Conservation (phyloP, 1,140 invertebrate genomes). For the Meloidogyne exigua region DNA sequence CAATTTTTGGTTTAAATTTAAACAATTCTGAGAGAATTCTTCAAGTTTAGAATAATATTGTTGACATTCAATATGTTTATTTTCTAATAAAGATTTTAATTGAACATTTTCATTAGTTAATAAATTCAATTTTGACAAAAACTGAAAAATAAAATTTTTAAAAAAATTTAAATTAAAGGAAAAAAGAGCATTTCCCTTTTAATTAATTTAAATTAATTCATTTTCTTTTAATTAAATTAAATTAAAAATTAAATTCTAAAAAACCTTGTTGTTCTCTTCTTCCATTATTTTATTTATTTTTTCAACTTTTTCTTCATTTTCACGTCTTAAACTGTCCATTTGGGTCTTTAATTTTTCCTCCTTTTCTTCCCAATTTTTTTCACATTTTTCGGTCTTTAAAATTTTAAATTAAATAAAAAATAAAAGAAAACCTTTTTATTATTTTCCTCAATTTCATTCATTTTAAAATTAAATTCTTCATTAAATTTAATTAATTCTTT, state of each 20-base stretch:
- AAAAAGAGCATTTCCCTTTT: no score
- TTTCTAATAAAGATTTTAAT: conserved; percentile 17
- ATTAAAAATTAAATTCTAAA: no score
- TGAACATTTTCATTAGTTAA: conserved; percentile 5
- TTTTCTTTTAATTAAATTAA: no score
- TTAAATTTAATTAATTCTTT: not conserved
- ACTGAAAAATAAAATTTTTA: conserved; percentile 1
- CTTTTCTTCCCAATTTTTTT: no score
- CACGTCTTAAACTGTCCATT: conserved; percentile 4
- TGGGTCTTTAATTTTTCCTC: not conserved
- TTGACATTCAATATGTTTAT: conserved; percentile 29
- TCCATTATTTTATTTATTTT: not conserved
- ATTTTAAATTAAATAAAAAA: no score
- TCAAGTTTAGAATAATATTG: conserved; percentile 26
- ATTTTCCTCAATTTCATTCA: no score
- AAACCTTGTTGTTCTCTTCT: not conserved
- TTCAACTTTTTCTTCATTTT: not conserved
- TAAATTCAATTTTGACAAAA: not conserved
- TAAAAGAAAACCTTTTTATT: no score
- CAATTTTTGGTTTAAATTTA: not conserved
- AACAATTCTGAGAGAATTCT: conserved; percentile 8
- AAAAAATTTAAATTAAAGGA: not conserved
- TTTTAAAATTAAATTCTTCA: not conserved
- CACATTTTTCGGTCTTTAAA: no score
- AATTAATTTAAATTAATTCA: no score